These are phyloP conservation scores for Gymnoscopelus microlampas DNA, from an alignment of 2,797 vertebrate genomes.

Conservation along the genomic window DNA sequence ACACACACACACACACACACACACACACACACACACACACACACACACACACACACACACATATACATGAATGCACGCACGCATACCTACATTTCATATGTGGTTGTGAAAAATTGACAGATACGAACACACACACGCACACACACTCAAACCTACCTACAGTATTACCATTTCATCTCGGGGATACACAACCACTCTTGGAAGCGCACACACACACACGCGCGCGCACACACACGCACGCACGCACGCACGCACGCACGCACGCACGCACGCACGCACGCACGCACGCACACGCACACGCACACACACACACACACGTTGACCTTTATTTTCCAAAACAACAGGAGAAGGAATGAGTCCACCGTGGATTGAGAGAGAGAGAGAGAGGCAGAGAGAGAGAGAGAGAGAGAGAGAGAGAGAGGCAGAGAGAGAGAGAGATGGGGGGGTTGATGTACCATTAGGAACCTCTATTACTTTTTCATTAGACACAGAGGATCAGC, in stretches of 20 bases:
- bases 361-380: conserved; percentile 61
- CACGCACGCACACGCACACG: background rate
- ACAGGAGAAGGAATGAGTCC: conserved; percentile 73
- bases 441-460: conserved; percentile 79
- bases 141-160: too few relatives aligned
- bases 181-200: too few relatives aligned
- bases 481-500: conserved; percentile 78
- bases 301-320: conserved; percentile 23
- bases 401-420: conserved; percentile 44
- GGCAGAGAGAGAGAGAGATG: conserved; percentile 51
- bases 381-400: conserved; percentile 47
- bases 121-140: too few relatives aligned
- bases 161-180: too few relatives aligned
- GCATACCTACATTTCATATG: too few relatives aligned
- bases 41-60: conserved; percentile 11
- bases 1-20: background rate
- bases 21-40: background rate
- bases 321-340: conserved; percentile 73
- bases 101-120: too few relatives aligned
- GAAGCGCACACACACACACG: too few relatives aligned
- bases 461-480: conserved; percentile 84
- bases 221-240: too few relatives aligned
- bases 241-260: background rate
- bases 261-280: conserved; percentile 14
- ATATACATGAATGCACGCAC: too few relatives aligned